Evolutionary conservation across 2,888 invertebrate species (phyloP), one percentile per base, ranked within the genome.

Genomic region (Chironomus tentans): DNA sequence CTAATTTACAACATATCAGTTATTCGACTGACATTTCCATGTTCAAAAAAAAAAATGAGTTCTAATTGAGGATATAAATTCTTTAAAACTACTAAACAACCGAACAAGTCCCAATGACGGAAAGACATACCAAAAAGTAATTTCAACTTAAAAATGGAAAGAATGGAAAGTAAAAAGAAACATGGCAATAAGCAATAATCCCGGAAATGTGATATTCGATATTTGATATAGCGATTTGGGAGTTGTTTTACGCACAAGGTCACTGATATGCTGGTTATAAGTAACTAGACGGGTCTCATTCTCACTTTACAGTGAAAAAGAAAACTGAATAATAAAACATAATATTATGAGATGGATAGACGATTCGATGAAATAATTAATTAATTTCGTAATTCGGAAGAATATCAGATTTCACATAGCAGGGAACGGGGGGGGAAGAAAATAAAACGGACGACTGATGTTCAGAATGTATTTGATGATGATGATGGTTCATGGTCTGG

Each of bases 161-260:
- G 65, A 56, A 24, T 65, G 65, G 18, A 22, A 56, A 56, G 18
- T 56, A 18, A 15, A 56, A 65, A 65, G 24, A 65, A 12, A 56
- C 56, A 56, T 56, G 56, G 56, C 56, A 56, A 56, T 56, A 56
- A 38, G 62, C 18, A 73, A 73, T 28, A 28, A 56, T 73, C 56
- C 73, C 73, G 73, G 73, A 73, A 73, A 73, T 73, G 73, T 73
- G 73, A 73, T 73, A 72, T 72, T 72, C 56, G 73, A 73, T 62
- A 73, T 73, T 62, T 73, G 73, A 73, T 73, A 72, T 72, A 56
- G 24, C 18, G 28, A 21, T 47, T 47, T 24, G 22, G 47, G 50
- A 24, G 62, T 56, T 46, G 61, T 28, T 56, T 73, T 73, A 73
- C 73, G 73, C 73, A 65, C 65, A 73, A 73, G 73, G 73, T 65